Conservation (phyloP, 2,797 vertebrate genomes). For the Anabacerthia variegaticeps region DNA sequence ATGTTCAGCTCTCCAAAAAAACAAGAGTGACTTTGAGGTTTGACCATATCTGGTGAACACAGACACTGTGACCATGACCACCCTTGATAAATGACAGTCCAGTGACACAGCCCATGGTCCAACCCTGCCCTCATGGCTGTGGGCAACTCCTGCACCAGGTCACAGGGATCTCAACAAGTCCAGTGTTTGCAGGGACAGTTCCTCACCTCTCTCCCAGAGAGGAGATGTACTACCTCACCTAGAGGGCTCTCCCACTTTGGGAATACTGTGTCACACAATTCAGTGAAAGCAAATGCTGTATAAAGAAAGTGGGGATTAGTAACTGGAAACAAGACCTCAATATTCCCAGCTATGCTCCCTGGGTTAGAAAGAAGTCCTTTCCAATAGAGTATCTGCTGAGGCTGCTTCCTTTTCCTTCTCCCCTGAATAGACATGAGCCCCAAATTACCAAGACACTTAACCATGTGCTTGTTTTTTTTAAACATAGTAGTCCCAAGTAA, state of each 20-base stretch:
- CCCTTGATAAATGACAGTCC: neutral
- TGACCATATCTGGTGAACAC: rapidly evolving
- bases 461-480: neutral
- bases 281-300: neutral
- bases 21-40: neutral
- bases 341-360: neutral
- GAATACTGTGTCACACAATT: neutral
- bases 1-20: neutral
- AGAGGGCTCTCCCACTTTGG: neutral
- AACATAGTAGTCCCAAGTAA: neutral
- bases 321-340: neutral
- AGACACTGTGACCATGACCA: rapidly evolving
- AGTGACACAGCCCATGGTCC: neutral
- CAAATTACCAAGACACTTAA: neutral
- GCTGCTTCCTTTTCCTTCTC: neutral
- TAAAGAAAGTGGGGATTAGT: neutral
- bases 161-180: rapidly evolving
- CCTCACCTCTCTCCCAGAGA: neutral
- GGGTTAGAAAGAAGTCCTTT: neutral
- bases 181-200: rapidly evolving
- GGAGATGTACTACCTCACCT: neutral
- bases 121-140: neutral
- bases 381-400: neutral
- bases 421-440: neutral
- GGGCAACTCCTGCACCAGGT: too few relatives aligned